Base-by-base conservation (phyloP, 2,888 invertebrate species). In the Sphaerolaimus hirsutus region DNA sequence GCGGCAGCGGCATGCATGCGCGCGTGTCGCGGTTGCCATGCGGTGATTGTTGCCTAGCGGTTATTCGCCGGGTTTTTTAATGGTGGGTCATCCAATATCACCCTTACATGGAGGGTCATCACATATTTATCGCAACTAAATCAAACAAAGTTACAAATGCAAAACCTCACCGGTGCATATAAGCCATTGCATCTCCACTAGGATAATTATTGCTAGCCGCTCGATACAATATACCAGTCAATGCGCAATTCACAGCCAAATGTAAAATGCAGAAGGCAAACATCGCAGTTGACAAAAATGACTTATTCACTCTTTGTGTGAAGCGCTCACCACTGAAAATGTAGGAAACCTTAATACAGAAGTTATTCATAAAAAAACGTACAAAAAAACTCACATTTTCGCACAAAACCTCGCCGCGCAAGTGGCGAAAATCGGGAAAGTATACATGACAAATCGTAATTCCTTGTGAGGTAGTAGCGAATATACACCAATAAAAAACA, bases 401-500 rank as follows among this genome's bases (percentile, higher is more conserved):
- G 81, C 77, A 58, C 87, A 84, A 43, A 78, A 81, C 45, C 77
- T 75, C 0, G 93, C 89, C 2, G 81, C 81, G 14, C 80, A 75
- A 52, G 81, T 74, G 68, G 93, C 91, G 49, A 93, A 71, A 54
- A 93, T 68, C 17, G 97, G 97, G 64, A 91, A 78, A n/a, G 81
- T 78, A 63, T 97, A 97, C 55, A 97, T 81, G 54, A 97, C 84
- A 66, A 97, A 99, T 45, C 97, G 73, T 35, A 93, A 71, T 67
- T 97, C 97, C 65, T 97, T 99, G 64, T 99, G 97, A 0, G 97
- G 93, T 51, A 99, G 68, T 61, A 89, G 74, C 12, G 93, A 97
- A 65, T 82, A 93, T n/a, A 87, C 64, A 25, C 79, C 61, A 46
- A 97, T 77, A 68, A 86, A 93, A 32, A 74, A 65, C 2, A 55